Percentiles rank a stretch among this genome's conserved stretches.
These are phyloP conservation scores for Aplidium turbinatum DNA, from an alignment of 23 tunicate species.

Conservation along the genomic window DNA sequence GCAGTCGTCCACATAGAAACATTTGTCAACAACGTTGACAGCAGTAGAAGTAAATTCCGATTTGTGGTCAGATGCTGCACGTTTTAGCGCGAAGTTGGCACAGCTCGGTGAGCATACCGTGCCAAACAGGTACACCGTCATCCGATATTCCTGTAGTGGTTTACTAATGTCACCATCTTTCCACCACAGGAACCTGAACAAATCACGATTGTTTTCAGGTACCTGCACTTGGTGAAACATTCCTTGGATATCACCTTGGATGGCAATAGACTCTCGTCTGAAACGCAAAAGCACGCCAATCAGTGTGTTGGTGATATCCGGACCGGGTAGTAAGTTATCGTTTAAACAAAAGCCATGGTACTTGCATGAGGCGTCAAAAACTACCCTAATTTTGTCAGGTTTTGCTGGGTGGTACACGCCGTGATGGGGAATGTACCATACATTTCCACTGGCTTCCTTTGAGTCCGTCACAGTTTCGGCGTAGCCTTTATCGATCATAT, in stretches of 20 bases:
- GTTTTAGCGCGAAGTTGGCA: conserved; percentile 24
- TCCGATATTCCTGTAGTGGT: background rate
- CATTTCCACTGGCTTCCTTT: too few relatives aligned
- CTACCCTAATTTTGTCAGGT: too few relatives aligned
- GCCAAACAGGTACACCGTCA: conserved; percentile 39
- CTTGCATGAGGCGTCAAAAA: too few relatives aligned
- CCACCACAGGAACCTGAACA: conserved; percentile 22
- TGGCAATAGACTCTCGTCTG: background rate
- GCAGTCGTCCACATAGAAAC: conserved; percentile 69
- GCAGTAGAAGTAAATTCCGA: background rate
- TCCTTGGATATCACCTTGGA: conserved; percentile 2
- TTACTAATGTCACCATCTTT: background rate
- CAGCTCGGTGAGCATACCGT: conserved; percentile 10
- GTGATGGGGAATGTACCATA: too few relatives aligned
- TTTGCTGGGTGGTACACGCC: too few relatives aligned
- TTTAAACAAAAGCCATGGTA: too few relatives aligned
- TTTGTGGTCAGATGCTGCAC: conserved; percentile 17
- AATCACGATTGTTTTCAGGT: conserved; percentile 6
- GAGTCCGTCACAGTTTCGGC: too few relatives aligned
- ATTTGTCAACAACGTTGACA: conserved; percentile 25
- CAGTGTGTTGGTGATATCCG: conserved; percentile 20
- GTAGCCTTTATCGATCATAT: conserved; percentile 48
- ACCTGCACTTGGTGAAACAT: conserved; percentile 18
- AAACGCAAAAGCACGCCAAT: conserved; percentile 17
- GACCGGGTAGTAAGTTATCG: too few relatives aligned